Percentiles rank a stretch among this genome's conserved stretches.
Evolutionary conservation across 1,140 invertebrate genomes (phyloP).

Genomic region (Cydia strobilella): DNA sequence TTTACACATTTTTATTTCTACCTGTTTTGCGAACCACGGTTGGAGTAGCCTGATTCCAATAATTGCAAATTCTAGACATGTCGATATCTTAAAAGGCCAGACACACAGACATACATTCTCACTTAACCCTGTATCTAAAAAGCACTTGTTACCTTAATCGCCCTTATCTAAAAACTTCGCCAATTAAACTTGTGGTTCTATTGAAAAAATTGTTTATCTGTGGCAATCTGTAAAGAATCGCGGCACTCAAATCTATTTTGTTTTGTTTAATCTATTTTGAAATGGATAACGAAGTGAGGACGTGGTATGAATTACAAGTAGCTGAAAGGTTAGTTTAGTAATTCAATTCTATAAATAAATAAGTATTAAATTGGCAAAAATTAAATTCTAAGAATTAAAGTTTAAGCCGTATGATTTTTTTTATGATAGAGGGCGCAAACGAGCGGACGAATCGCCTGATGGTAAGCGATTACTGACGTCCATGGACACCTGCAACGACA

Average conservation of each 20-base stretch:
- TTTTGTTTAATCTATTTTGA: not conserved
- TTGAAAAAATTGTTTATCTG: not conserved
- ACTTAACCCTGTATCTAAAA: slow-evolving; percentile 11
- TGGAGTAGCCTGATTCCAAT: no score
- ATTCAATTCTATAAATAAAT: no score
- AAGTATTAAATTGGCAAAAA: no score
- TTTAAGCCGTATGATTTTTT: no score
- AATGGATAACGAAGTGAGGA: not conserved
- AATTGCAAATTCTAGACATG: slow-evolving; percentile 2
- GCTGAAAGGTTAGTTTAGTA: not conserved
- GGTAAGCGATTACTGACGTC: no score
- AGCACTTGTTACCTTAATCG: not conserved
- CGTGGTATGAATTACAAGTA: not conserved
- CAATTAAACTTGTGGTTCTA: slow-evolving; percentile 8
- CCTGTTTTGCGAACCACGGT: no score
- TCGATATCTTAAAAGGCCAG: not conserved
- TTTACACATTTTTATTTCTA: no score
- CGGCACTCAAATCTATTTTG: not conserved
- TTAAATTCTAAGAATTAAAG: no score
- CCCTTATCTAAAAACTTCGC: not conserved
- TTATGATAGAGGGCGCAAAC: no score
- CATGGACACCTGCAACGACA: no score
- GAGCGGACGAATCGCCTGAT: no score
- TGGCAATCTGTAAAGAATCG: slow-evolving; percentile 13
- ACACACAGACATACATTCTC: slow-evolving; percentile 11